These are phyloP conservation scores for Pantherophis guttatus DNA, from an alignment of 2,113 vertebrate genomes.

Conservation along the genomic window DNA sequence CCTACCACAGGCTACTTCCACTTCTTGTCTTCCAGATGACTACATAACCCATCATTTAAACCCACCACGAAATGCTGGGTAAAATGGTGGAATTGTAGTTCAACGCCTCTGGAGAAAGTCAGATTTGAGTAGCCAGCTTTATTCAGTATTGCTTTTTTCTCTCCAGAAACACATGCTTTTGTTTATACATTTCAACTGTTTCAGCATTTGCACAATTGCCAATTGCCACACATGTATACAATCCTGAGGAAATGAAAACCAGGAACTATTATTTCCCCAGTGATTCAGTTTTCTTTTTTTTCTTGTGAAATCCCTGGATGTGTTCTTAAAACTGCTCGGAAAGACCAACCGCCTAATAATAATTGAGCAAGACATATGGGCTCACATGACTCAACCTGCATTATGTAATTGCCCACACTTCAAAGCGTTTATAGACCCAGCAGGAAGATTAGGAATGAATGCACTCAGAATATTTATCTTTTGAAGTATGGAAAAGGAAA, in stretches of 20 bases:
- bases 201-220: constrained; percentile 24
- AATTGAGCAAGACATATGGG: constrained; percentile 10
- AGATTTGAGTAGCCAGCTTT: background rate
- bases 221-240: background rate
- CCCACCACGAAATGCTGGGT: background rate
- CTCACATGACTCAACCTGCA: constrained; percentile 29
- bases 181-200: background rate
- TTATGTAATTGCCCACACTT: background rate
- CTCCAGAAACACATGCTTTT: background rate
- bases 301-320: constrained; percentile 37
- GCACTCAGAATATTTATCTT: constrained; percentile 12
- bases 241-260: constrained; percentile 39
- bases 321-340: background rate
- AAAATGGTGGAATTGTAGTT: background rate
- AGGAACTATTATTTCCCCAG: constrained; percentile 8
- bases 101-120: background rate
- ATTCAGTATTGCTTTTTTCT: background rate
- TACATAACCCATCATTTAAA: background rate
- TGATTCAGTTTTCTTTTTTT: constrained; percentile 32
- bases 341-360: constrained; percentile 7
- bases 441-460: constrained; percentile 5
- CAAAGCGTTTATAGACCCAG: constrained; percentile 8
- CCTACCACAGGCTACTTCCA: background rate
- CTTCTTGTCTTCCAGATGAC: background rate
- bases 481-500: background rate